Base-by-base conservation (phyloP, 92 coral and sea anemone genomes). In the Epizoanthus illoricatus region DNA sequence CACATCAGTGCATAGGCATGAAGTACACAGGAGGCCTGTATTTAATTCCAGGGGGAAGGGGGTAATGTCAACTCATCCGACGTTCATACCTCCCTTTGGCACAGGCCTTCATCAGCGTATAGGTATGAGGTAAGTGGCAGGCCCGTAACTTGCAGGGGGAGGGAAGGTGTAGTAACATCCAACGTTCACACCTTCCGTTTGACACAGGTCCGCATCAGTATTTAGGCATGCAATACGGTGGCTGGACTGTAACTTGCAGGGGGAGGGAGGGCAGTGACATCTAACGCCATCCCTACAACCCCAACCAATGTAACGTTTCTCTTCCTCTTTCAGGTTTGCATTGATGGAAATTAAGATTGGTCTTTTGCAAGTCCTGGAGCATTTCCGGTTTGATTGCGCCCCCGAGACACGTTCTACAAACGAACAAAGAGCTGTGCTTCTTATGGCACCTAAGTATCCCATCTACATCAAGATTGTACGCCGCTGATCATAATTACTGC, bases 331-430 rank as follows among this genome's bases (percentile, higher is more conserved):
- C 6, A 76, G 81, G 24, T 76, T 76, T 61, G 71, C 81, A 52
- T 18, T 76, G 57, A 76, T 76, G 81, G 81, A 76, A 76, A 41
- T 76, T 5, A 76, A 76, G 68, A 76, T 76, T 20, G 71, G 81
- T 18, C 81, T 76, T 40, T 57, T 76, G 4, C 69, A 61, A 41
- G 70, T 76, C 0, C 17, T 76, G 9, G 81, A 76, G 60, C 58
- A 76, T 19, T 76, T 76, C 81, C 81, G 81, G 70, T 76, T 76
- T 62, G 71, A 76, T n/a, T 57, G 81, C 23, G 81, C 81, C 47
- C 81, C 81, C 70, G 81, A 60, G 58, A 76, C 81, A 39, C 81
- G 68, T 15, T 59, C 81, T 43, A 76, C 81, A 42, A 76, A 76
- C 81, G 81, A 76, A 19, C 81, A 76, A 61, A 60, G 70, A 19